Base-by-base conservation (phyloP, 2,113 vertebrate genomes). In the Mirza zaza region DNA sequence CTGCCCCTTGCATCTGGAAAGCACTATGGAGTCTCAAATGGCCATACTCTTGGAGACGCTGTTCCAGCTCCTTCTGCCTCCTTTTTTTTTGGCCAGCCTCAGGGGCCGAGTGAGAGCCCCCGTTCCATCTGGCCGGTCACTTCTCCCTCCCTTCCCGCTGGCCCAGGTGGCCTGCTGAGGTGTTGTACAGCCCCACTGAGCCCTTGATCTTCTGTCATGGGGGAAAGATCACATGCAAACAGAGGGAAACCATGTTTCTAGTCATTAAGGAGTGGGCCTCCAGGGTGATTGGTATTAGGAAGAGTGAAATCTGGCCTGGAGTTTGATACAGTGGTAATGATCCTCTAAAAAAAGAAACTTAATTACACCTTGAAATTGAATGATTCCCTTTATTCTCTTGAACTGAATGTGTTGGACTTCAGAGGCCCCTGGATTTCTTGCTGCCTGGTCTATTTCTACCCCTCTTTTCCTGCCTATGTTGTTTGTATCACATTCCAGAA, bases 321-420 rank as follows among this genome's bases (percentile, higher is more conserved):
- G 77, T 79, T 97, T 89, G 75, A 57, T 91, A 34, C 0, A 3
- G 73, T 79, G 68, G 55, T 93, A 91, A 95, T 90, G 83, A 94
- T 59, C 61, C 48, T 93, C 63, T 93, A 57, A 94, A 93, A 96
- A 96, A 96, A 36, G 93, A 92, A 95, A 79, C 55, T 75, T 93
- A 96, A 95, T 97, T 76, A 89, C 4, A 91, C 94, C 90, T 96
- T 89, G 83, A 97, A 98, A 94, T 96, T 90, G 96, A 96, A 95
- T 82, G 95, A 91, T 82, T 93, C 89, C 20, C 67, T 89, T 95
- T 93, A 96, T 91, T 95, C 79, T 89, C 61, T 87, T 75, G 75
- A 95, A 75, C 73, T 68, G 94, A 89, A 83, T 59, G 55, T 77
- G 29, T 80, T 50, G 45, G 77, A 75, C 77, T 95, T 42, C 85